A percentile compares a stretch with the other conserved stretches of the same genome.
phyloP scores from a whole-genome alignment of 2,113 vertebrate genomes.

The Phainopepla nitens region DNA sequence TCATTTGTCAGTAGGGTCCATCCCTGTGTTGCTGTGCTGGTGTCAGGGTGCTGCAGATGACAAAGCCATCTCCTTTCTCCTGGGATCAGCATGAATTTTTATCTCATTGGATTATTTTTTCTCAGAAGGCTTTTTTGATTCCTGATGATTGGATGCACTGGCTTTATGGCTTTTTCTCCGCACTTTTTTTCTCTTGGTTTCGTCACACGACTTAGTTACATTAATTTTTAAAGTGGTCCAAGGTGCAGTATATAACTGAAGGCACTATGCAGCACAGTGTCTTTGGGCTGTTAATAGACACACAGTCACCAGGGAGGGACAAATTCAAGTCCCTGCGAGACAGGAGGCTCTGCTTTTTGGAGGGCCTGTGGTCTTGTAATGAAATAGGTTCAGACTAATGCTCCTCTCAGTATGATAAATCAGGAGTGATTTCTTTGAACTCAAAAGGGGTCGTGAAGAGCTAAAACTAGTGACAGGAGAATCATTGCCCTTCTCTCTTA shows the following conservation, averaged over 20 bases:
- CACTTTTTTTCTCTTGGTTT: not conserved
- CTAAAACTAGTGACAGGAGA: slow-evolving; percentile 1
- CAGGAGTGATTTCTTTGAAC: not conserved
- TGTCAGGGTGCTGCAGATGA: not conserved
- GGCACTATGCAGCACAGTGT: not conserved
- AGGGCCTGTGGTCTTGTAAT: not conserved
- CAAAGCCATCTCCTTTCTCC: not conserved
- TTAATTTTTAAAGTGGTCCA: not conserved
- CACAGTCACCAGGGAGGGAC: not conserved
- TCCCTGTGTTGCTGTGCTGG: not conserved
- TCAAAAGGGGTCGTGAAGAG: not conserved
- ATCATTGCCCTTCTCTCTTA: not conserved
- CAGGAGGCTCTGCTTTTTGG: not conserved
- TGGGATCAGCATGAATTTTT: not conserved
- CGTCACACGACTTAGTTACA: not conserved
- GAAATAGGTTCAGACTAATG: not conserved
- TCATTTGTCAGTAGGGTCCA: not conserved
- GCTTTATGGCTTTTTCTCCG: not conserved
- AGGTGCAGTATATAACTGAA: not conserved
- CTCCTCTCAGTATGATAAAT: not conserved
- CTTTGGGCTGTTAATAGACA: not conserved
- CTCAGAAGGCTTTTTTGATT: not conserved
- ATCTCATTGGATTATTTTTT: not conserved
- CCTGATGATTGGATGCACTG: not conserved
- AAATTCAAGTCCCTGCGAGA: not conserved